Conservation (phyloP, 2,888 invertebrate genomes). For the Ophioninae sp. region DNA sequence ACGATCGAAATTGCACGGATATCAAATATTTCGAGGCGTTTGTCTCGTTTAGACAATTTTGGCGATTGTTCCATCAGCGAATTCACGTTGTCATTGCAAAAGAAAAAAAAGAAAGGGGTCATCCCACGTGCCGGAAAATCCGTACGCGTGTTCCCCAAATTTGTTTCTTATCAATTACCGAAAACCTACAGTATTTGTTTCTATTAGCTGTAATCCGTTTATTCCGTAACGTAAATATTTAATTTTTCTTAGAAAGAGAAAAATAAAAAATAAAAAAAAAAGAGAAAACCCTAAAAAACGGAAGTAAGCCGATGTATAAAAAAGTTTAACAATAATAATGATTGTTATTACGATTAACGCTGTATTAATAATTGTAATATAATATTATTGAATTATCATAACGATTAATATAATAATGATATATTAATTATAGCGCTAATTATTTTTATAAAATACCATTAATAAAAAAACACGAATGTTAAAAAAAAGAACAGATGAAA, state of each 20-base stretch:
- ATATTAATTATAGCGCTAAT: constrained; percentile 25
- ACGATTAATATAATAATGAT: constrained; percentile 5
- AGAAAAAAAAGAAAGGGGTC: constrained; percentile 3
- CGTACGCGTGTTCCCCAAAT: not conserved
- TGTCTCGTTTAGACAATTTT: constrained; percentile 33
- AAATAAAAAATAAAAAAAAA: not conserved
- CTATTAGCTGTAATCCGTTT: not conserved
- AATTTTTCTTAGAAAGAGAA: not conserved
- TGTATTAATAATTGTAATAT: not conserved
- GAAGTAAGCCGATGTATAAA: not conserved
- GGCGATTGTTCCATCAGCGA: constrained; percentile 12
- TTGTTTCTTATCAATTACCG: not conserved
- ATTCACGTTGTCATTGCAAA: constrained; percentile 1
- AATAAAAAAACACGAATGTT: not conserved
- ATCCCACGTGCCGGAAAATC: not conserved
- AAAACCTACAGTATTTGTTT: constrained; percentile 1
- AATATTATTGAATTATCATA: not conserved
- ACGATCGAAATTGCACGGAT: constrained; percentile 27
- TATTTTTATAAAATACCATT: constrained; percentile 17
- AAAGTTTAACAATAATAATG: not conserved
- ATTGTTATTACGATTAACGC: constrained; percentile 1
- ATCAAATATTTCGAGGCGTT: constrained; percentile 12
- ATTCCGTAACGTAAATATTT: not conserved
- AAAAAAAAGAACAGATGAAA: not conserved
- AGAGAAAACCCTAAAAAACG: not conserved